phyloP scores from a whole-genome alignment of 2,888 invertebrate genomes.

The Mechanitis messenoides region DNA sequence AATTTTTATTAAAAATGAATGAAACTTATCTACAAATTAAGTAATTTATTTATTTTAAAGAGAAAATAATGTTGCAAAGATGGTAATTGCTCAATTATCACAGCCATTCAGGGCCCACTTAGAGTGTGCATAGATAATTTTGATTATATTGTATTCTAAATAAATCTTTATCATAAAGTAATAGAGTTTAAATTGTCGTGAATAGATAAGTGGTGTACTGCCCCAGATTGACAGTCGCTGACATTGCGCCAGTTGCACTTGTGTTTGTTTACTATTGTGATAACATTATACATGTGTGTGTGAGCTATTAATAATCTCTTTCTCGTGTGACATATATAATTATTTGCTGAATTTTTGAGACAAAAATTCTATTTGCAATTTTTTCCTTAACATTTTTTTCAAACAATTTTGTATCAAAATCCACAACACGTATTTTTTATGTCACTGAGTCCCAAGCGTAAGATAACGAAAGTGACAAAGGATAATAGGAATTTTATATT shows the following conservation, averaged over 20 bases:
- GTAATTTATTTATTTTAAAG: conserved; percentile 21
- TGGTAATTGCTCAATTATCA: conserved; percentile 67
- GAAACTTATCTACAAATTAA: conserved; percentile 2
- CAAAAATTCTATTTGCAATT: too few species aligned
- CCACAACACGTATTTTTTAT: background rate
- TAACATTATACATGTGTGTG: conserved; percentile 24
- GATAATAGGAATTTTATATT: background rate
- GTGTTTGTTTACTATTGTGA: conserved; percentile 38
- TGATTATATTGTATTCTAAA: conserved; percentile 8
- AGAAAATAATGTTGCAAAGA: conserved; percentile 48
- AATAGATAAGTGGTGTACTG: conserved; percentile 34
- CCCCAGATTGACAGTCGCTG: conserved; percentile 51
- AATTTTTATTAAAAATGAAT: background rate
- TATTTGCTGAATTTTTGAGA: background rate
- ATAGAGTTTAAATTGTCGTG: conserved; percentile 19
- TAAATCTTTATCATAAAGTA: background rate
- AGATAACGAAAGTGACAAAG: too few species aligned
- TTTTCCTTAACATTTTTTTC: background rate
- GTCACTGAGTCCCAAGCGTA: background rate
- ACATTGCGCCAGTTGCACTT: conserved; percentile 50
- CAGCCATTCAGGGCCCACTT: conserved; percentile 36
- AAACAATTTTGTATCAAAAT: background rate
- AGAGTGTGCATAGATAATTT: conserved; percentile 39
- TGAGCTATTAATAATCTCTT: conserved; percentile 6
- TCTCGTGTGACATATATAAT: background rate